A percentile compares a stretch with the other conserved stretches of the same genome.
Conservation (phyloP, 2,888 invertebrate species). For the Rambutsinella grinnellia region DNA sequence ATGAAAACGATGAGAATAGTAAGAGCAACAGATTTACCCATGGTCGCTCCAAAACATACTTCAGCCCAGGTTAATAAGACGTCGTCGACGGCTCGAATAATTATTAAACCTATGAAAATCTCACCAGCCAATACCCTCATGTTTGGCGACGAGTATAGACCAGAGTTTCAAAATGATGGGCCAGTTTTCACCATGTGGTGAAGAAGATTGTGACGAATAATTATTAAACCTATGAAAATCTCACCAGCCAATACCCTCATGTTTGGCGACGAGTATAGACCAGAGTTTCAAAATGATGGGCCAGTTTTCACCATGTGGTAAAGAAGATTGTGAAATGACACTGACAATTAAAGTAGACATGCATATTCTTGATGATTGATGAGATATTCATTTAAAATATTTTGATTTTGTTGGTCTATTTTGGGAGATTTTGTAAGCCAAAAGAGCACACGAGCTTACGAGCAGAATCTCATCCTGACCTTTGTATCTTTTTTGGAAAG, state of each 20-base stretch:
- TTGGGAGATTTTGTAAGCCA: too few species aligned
- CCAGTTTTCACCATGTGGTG: slow-evolving; percentile 99
- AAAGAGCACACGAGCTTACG: too few species aligned
- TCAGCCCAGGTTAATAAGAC: not conserved
- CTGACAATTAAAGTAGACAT: too few species aligned
- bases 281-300: slow-evolving; percentile 97
- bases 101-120: slow-evolving; percentile 12
- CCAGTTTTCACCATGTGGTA: slow-evolving; percentile 99
- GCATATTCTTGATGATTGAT: too few species aligned
- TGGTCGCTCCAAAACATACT: slow-evolving; percentile 4
- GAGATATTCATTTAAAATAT: too few species aligned
- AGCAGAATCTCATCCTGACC: too few species aligned
- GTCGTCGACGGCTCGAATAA: not conserved
- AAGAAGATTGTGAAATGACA: too few species aligned
- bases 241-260: slow-evolving; percentile 74
- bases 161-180: slow-evolving; percentile 97
- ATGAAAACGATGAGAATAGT: slow-evolving; percentile 99
- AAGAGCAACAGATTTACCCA: slow-evolving; percentile 68
- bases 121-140: slow-evolving; percentile 74
- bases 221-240: slow-evolving; percentile 12
- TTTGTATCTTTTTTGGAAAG: too few species aligned
- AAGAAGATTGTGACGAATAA: slow-evolving; percentile 8
- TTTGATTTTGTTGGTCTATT: too few species aligned
- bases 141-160: slow-evolving; percentile 87
- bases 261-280: slow-evolving; percentile 87